Percentiles rank a stretch among this genome's conserved stretches.
phyloP scores from a whole-genome alignment of 1,140 invertebrate genomes.

The Zophobas atratus region DNA sequence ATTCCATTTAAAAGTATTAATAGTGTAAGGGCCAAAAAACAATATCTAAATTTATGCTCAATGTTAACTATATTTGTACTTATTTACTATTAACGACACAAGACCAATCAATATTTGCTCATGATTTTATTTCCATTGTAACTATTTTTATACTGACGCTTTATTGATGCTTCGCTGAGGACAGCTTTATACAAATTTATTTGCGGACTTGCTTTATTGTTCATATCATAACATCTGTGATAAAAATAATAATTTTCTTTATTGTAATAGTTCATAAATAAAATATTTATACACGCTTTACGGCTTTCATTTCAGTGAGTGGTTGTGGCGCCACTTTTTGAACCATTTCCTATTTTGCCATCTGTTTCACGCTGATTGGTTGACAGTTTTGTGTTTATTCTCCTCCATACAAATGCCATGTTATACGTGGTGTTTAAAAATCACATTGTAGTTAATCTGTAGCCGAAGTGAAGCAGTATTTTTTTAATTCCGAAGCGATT shows the following conservation, averaged over 20 bases:
- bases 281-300: too few relatives aligned
- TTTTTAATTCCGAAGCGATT: not conserved
- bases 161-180: not conserved
- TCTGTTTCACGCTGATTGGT: slow-evolving; percentile 43
- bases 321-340: slow-evolving; percentile 23
- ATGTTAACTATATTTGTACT: not conserved
- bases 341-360: slow-evolving; percentile 22
- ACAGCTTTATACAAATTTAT: not conserved
- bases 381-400: slow-evolving; percentile 36
- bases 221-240: too few relatives aligned
- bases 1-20: slow-evolving; percentile 2
- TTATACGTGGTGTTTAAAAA: slow-evolving; percentile 16
- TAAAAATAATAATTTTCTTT: too few relatives aligned
- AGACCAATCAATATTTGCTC: slow-evolving; percentile 14
- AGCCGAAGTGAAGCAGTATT: not conserved
- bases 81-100: not conserved
- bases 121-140: not conserved
- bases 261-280: too few relatives aligned
- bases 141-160: slow-evolving; percentile 3
- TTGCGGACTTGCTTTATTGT: too few relatives aligned
- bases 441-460: slow-evolving; percentile 4
- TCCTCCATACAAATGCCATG: slow-evolving; percentile 17
- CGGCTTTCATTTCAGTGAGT: not conserved
- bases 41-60: slow-evolving; percentile 19
- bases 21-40: slow-evolving; percentile 27